These are phyloP conservation scores for Bellardia bayeri DNA, from an alignment of 2,888 invertebrate species.

Conservation along the genomic window DNA sequence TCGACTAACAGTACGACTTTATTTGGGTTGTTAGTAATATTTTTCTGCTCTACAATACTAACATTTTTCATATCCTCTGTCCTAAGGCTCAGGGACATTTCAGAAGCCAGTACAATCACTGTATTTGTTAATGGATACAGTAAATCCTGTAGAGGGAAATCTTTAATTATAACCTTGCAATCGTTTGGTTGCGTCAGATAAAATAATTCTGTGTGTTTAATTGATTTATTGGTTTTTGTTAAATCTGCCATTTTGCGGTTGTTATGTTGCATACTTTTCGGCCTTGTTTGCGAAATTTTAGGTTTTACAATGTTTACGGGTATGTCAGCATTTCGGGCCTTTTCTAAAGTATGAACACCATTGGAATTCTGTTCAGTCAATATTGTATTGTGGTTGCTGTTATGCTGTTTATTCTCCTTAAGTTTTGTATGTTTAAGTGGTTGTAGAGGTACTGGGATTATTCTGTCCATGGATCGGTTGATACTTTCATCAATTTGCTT, in stretches of 20 bases:
- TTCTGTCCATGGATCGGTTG: background rate
- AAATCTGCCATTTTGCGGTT: background rate
- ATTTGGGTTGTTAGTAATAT: background rate
- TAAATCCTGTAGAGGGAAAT: background rate
- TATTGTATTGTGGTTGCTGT: background rate
- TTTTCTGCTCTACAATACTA: background rate
- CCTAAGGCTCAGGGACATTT: conserved; percentile 3
- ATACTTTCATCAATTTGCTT: conserved; percentile 18
- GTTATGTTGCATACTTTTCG: background rate
- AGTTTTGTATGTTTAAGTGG: background rate
- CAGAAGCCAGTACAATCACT: conserved; percentile 5
- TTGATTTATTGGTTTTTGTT: background rate
- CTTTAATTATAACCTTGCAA: background rate
- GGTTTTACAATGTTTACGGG: too few species aligned
- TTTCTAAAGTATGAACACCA: too few species aligned
- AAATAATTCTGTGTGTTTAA: background rate
- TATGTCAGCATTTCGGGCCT: too few species aligned
- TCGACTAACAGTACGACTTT: background rate
- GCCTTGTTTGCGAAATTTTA: too few species aligned
- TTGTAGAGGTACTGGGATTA: background rate
- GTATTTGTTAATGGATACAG: background rate
- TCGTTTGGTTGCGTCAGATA: background rate
- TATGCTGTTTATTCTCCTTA: background rate
- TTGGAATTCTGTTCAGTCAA: background rate
- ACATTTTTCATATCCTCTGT: conserved; percentile 3